Conservation (phyloP, 35 echinoderm and acorn worm genomes). For the Chiridota heheva region DNA sequence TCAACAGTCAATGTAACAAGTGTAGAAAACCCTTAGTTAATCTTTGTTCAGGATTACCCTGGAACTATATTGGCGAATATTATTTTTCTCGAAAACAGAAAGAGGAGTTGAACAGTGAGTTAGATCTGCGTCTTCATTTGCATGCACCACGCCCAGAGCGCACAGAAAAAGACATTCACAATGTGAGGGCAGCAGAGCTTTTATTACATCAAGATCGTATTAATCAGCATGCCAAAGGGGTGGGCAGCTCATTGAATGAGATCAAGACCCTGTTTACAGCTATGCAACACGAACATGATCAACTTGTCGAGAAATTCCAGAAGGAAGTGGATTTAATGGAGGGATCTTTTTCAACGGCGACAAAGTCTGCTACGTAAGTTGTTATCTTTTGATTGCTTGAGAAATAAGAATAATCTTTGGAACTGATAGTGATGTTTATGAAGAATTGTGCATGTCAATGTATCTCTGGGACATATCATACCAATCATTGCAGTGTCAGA, state of each 20-base stretch:
- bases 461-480: too few species aligned
- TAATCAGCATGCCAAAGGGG: conserved; percentile 77
- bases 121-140: conserved; percentile 83
- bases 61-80: too few species aligned
- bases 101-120: conserved; percentile 97
- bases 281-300: conserved; percentile 91
- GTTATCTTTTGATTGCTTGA: background rate
- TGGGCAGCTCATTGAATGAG: conserved; percentile 75
- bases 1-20: too few species aligned
- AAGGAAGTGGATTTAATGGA: conserved; percentile 82
- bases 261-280: conserved; percentile 66
- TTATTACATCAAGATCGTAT: conserved; percentile 90
- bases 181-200: conserved; percentile 90
- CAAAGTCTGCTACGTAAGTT: conserved; percentile 91
- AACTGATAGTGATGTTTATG: too few species aligned
- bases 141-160: conserved; percentile 79
- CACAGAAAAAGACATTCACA: conserved; percentile 92
- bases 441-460: too few species aligned
- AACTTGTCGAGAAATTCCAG: conserved; percentile 75
- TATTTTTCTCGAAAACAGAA: too few species aligned
- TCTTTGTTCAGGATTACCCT: too few species aligned
- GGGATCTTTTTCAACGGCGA: conserved; percentile 80
- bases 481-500: too few species aligned
- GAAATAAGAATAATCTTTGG: too few species aligned
- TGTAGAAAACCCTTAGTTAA: too few species aligned